Base-by-base conservation (phyloP, 37 sponge, comb jelly and placozoan genomes). In the Eunapius fragilis region DNA sequence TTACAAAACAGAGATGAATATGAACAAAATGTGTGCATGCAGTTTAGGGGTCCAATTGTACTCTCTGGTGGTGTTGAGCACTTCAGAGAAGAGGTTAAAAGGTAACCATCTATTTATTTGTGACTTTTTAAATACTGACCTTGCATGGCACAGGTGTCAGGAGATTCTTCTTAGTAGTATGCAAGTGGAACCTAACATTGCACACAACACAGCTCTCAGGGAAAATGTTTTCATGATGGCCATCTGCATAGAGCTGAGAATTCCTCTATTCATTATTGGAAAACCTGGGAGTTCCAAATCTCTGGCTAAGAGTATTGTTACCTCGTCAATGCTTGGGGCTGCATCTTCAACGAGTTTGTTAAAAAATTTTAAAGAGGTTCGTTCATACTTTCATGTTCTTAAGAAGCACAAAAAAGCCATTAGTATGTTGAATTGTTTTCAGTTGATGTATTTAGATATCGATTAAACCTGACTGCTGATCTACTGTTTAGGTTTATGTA, bases 141-240 rank as follows among this genome's bases (percentile, higher is more conserved):
- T 25, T 74, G 74, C 25, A 3, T 72, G 0, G 6, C 9, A 38
- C 25, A 92, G 92, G 31, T 90, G 89, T 83, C 92, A 95, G 74
- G 72, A 75, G n/a, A 82, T 89, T 3, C 33, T 95, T 25, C 79
- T 95, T 33, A 78, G 85, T n/a, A 71, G 79, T 12, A 85, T 95
- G 86, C 58, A 82, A n/a, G 83, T 95, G 41, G 88, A 78, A 28
- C 78, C 77, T 7, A 86, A 93, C 68, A 90, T 87, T 67, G 94
- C 91, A 31, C 70, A 47, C 38, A 94, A 94, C 81, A 69, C 77
- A 34, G 94, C 94, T 24, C 82, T 94, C 31, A 78, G 82, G 23
- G 94, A 94, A 79, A 94, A 94, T 81, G 90, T 94, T 12, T 94
- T 94, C 32, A 94, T 94, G 94, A 94, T 94, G 94, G 85, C 89